A percentile compares a stretch with the other conserved stretches of the same genome.
These are phyloP conservation scores for Pseudanteris insignis DNA, from an alignment of 2,888 invertebrate species.

Conservation along the genomic window DNA sequence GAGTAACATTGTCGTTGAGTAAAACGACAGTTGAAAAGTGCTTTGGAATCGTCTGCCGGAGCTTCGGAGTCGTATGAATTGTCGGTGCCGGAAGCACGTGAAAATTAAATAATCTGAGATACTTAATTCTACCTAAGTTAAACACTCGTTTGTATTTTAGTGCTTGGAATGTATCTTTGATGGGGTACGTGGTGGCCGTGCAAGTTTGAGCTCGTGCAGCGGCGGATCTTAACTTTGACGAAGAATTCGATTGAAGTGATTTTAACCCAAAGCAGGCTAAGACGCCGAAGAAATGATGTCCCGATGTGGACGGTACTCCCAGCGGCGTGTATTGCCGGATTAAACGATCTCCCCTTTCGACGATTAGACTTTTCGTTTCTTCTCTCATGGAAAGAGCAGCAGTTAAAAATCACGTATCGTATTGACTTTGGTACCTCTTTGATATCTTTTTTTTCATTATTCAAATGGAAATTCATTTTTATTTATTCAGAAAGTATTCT, in stretches of 20 bases:
- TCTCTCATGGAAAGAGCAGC: too few relatives aligned
- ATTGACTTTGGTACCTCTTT: too few relatives aligned
- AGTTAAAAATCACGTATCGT: too few relatives aligned
- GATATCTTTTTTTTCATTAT: too few relatives aligned
- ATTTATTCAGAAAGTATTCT: too few relatives aligned
- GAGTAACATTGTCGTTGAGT: neutral
- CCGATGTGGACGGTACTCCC: slow-evolving; percentile 18
- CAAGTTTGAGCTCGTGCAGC: slow-evolving; percentile 22
- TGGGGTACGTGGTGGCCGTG: slow-evolving; percentile 12
- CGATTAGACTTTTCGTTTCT: slow-evolving; percentile 12
- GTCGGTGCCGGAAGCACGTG: slow-evolving; percentile 4
- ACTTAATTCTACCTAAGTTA: slow-evolving; percentile 28
- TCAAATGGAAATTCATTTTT: too few relatives aligned
- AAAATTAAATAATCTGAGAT: slow-evolving; percentile 27
- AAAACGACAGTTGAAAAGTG: too few relatives aligned
- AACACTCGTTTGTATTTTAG: slow-evolving; percentile 22
- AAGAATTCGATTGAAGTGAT: slow-evolving; percentile 40
- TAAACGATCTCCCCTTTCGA: slow-evolving; percentile 25
- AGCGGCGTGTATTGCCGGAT: slow-evolving; percentile 12
- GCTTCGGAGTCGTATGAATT: neutral
- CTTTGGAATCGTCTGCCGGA: too few relatives aligned
- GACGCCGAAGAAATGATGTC: slow-evolving; percentile 19
- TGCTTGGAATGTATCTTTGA: slow-evolving; percentile 24
- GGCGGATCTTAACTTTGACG: slow-evolving; percentile 26
- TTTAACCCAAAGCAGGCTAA: slow-evolving; percentile 14